phyloP scores from a whole-genome alignment of 1,140 invertebrate species.

The Hirudo medicinalis region DNA sequence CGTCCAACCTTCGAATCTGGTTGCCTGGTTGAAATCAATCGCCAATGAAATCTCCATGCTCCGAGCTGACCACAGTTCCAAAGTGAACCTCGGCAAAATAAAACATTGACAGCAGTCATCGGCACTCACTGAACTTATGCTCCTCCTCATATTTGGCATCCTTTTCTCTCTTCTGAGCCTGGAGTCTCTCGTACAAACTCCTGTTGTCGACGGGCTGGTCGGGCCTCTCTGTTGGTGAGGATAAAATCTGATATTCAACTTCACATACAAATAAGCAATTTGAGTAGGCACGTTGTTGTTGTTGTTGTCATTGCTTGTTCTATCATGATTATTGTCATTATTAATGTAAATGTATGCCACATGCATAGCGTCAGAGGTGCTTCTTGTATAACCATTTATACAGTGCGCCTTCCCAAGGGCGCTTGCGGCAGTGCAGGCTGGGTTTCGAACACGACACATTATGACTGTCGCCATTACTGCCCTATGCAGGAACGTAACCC shows the following conservation, averaged over 20 bases:
- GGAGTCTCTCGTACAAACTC: background rate
- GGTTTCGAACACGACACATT: too few relatives aligned
- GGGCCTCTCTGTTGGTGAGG: background rate
- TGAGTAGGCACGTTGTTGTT: too few relatives aligned
- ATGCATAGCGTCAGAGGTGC: too few relatives aligned
- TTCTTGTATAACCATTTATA: too few relatives aligned
- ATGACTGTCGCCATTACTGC: too few relatives aligned
- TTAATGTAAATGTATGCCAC: background rate
- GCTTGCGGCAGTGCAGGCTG: too few relatives aligned
- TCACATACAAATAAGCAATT: background rate
- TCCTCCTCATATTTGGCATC: conserved; percentile 3
- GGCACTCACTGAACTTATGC: background rate
- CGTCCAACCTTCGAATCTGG: background rate
- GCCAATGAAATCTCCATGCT: too few relatives aligned
- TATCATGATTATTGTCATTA: background rate
- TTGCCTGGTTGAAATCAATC: too few relatives aligned
- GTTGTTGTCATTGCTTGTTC: background rate
- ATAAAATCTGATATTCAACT: background rate
- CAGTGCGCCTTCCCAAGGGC: too few relatives aligned
- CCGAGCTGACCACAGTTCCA: too few relatives aligned
- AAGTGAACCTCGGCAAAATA: background rate
- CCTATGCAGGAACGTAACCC: too few relatives aligned
- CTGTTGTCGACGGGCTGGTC: background rate
- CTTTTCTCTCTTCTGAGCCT: background rate
- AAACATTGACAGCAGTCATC: background rate